Evolutionary conservation across 2,113 vertebrate species (phyloP).

Genomic region (Hippocampus comes): DNA sequence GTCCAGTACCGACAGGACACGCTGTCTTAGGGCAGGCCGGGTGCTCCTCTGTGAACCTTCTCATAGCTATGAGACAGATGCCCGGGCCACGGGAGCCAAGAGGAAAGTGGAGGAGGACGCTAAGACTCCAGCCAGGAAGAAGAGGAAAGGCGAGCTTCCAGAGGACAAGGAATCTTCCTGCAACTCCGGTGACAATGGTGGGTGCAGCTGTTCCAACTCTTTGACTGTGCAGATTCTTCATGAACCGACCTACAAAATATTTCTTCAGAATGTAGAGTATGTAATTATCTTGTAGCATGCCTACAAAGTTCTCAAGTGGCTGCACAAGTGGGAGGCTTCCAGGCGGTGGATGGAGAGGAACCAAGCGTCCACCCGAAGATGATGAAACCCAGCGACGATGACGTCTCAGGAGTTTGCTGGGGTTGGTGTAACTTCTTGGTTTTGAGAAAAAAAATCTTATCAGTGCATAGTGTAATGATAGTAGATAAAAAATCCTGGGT

Average conservation of each 20-base stretch:
- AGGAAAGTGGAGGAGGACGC: background rate
- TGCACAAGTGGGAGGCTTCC: background rate
- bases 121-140: background rate
- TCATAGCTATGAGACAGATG: background rate
- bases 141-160: background rate
- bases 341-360: background rate
- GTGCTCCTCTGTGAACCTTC: background rate
- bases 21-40: background rate
- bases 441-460: background rate
- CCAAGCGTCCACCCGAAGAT: too few relatives aligned
- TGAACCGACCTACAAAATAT: background rate
- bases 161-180: background rate
- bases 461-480: background rate
- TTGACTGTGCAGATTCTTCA: background rate
- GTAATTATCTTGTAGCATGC: background rate
- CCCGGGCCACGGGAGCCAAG: background rate
- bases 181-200: background rate
- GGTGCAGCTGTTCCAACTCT: background rate
- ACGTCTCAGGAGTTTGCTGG: background rate
- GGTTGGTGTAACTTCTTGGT: background rate
- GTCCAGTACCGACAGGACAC: background rate
- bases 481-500: too few relatives aligned
- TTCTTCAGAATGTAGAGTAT: background rate
- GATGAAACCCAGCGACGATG: background rate
- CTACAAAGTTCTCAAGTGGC: background rate